Evolutionary conservation across 1,140 invertebrate species (phyloP).

Genomic region (Luehdorfia chinensis): DNA sequence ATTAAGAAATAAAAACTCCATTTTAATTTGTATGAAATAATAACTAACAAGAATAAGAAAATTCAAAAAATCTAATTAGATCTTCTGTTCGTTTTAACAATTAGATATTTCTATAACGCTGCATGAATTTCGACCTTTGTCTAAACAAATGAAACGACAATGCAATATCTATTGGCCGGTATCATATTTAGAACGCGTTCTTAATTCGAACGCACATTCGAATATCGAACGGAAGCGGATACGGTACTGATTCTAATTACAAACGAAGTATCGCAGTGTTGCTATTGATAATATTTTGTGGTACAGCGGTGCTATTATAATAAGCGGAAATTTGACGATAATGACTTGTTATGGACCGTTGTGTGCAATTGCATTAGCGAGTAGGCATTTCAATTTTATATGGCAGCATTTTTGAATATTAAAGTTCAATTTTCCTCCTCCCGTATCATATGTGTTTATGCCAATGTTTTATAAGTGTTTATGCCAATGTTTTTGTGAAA

Average conservation of each 20-base stretch:
- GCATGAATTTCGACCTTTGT: too few relatives aligned
- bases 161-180: conserved; percentile 22
- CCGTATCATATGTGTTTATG: too few relatives aligned
- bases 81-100: too few relatives aligned
- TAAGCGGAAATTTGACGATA: conserved; percentile 69
- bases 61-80: too few relatives aligned
- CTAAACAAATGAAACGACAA: conserved; percentile 3
- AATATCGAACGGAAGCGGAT: conserved; percentile 75
- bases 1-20: too few relatives aligned
- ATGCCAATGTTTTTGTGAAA: too few relatives aligned
- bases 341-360: conserved; percentile 49
- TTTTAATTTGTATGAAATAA: too few relatives aligned
- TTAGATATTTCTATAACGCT: too few relatives aligned
- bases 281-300: conserved; percentile 72
- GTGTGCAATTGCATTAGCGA: conserved; percentile 24
- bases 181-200: conserved; percentile 56
- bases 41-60: too few relatives aligned
- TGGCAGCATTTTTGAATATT: conserved; percentile 4
- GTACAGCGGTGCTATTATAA: conserved; percentile 60
- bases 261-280: conserved; percentile 68
- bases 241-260: conserved; percentile 74
- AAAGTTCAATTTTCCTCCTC: neutral
- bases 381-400: conserved; percentile 16
- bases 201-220: conserved; percentile 64
- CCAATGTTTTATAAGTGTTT: too few relatives aligned